Percentiles rank a stretch among this genome's conserved stretches.
Conservation (phyloP, 2,888 invertebrate species). For the Caenorhabditis sp. region DNA sequence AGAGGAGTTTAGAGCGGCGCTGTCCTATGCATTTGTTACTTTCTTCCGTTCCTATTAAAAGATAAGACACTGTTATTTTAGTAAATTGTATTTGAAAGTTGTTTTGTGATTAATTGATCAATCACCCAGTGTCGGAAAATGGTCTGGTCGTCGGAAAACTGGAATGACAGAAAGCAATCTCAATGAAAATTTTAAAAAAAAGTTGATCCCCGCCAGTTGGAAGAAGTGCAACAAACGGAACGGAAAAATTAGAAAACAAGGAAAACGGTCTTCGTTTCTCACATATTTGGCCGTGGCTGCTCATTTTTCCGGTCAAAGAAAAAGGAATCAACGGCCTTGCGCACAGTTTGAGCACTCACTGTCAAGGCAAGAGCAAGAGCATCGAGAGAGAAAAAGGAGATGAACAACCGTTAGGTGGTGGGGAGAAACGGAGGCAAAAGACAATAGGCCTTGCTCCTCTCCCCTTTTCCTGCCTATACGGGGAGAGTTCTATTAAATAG, state of each 20-base stretch:
- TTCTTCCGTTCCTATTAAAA: not conserved
- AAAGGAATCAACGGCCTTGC: not conserved
- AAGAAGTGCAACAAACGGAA: not conserved
- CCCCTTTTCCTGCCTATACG: conserved; percentile 9
- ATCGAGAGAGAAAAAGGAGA: conserved; percentile 13
- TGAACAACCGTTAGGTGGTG: not conserved
- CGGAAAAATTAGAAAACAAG: conserved; percentile 3
- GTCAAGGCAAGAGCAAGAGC: conserved; percentile 23
- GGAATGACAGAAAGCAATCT: not conserved
- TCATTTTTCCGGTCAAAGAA: conserved; percentile 1
- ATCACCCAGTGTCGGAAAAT: not conserved
- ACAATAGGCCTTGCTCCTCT: conserved; percentile 33
- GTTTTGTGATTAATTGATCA: too few species aligned
- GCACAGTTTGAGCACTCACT: conserved; percentile 19
- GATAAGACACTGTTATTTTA: not conserved
- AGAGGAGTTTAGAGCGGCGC: not conserved
- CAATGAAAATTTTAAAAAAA: not conserved
- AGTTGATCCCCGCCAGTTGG: too few species aligned
- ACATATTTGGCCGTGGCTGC: conserved; percentile 25
- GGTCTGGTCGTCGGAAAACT: not conserved
- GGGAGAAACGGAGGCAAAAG: conserved; percentile 25
- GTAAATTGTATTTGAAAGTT: too few species aligned
- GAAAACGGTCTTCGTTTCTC: conserved; percentile 16
- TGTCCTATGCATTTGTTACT: conserved; percentile 14
- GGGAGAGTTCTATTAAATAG: conserved; percentile 42